phyloP scores from a whole-genome alignment of 2,797 vertebrate species.

The Myotis daubentonii region DNA sequence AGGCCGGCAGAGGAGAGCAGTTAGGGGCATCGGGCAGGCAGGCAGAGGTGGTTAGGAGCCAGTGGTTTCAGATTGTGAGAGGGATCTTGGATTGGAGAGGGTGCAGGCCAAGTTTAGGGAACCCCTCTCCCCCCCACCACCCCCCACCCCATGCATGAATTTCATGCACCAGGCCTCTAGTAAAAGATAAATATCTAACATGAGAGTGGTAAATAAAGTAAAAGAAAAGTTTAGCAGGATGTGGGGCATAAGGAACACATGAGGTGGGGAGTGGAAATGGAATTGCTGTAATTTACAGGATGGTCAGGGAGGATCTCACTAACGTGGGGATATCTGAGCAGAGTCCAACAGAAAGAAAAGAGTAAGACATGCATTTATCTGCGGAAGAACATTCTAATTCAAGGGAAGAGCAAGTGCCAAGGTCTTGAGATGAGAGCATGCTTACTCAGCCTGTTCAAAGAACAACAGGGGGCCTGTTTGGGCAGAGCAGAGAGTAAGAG shows the following conservation, averaged over 20 bases:
- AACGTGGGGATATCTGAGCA: not conserved
- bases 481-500: not conserved
- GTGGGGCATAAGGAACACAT: not conserved
- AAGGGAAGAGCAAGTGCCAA: not conserved
- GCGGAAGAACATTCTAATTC: not conserved
- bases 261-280: not conserved
- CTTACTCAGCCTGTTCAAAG: not conserved
- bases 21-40: no score
- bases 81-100: no score
- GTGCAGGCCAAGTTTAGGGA: no score
- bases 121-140: no score
- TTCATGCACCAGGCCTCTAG: not conserved
- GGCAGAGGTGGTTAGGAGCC: no score
- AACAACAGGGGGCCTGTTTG: not conserved
- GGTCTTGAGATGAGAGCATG: not conserved
- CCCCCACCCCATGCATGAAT: no score
- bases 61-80: no score
- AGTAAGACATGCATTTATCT: not conserved
- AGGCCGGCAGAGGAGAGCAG: no score
- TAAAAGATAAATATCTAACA: not conserved
- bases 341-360: not conserved
- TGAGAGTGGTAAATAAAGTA: not conserved
- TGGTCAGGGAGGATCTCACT: not conserved
- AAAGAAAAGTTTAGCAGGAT: not conserved
- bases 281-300: not conserved